Percentiles rank a stretch among this genome's conserved stretches.
phyloP scores from a whole-genome alignment of 1,140 invertebrate species.

The Ericerus pela region DNA sequence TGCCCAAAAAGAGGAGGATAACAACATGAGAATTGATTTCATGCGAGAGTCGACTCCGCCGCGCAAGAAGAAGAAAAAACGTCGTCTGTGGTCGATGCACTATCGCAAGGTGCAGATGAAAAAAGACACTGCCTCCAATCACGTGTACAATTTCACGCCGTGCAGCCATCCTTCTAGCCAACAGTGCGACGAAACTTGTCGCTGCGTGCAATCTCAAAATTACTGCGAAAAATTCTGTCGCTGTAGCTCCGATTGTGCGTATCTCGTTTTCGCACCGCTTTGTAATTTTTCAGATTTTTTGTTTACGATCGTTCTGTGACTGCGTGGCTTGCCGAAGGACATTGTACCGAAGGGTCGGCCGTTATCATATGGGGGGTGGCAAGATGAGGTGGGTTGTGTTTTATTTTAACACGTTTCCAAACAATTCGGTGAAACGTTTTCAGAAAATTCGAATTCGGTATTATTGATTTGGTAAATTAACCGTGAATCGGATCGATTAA shows the following conservation, averaged over 20 bases:
- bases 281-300: no score
- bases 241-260: conserved; percentile 84
- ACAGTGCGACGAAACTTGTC: conserved; percentile 77
- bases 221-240: conserved; percentile 98
- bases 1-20: conserved; percentile 72
- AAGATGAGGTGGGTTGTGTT: no score
- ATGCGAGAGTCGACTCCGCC: conserved; percentile 58
- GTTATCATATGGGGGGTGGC: no score
- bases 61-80: conserved; percentile 91
- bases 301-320: no score
- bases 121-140: conserved; percentile 67
- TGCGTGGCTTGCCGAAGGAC: no score
- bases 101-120: conserved; percentile 86
- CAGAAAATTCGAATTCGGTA: no score
- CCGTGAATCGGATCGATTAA: no score
- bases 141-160: conserved; percentile 82
- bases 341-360: no score
- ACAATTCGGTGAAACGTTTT: no score
- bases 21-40: conserved; percentile 59
- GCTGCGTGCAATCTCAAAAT: conserved; percentile 82
- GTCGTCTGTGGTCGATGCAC: conserved; percentile 87
- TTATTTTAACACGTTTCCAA: no score
- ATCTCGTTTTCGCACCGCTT: not conserved
- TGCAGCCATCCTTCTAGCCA: conserved; percentile 78
- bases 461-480: no score